Conservation (phyloP, 2,888 invertebrate genomes). For the Clivina fossor region DNA sequence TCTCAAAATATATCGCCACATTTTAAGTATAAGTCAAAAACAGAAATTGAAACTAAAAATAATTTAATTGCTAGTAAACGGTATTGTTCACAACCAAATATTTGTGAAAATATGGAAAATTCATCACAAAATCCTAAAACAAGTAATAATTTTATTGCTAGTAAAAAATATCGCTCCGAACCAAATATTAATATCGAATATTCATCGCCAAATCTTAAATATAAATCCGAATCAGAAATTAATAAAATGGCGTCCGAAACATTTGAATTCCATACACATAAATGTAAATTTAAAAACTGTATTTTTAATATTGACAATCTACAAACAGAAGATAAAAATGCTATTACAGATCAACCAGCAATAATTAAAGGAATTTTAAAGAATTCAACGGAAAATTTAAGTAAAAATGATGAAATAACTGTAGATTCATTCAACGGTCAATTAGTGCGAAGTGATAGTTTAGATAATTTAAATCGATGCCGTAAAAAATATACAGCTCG, state of each 20-base stretch:
- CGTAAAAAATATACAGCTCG: constrained; percentile 38
- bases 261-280: constrained; percentile 42
- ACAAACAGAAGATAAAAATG: constrained; percentile 56
- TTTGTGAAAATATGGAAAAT: too few relatives aligned
- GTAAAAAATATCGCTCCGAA: too few relatives aligned
- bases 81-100: too few relatives aligned
- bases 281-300: constrained; percentile 52
- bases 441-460: constrained; percentile 53
- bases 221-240: constrained; percentile 42
- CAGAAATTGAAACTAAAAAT: too few relatives aligned
- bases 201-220: constrained; percentile 24
- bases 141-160: too few relatives aligned
- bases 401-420: constrained; percentile 40
- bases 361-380: constrained; percentile 49
- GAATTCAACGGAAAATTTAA: constrained; percentile 45
- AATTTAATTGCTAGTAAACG: too few relatives aligned
- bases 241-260: constrained; percentile 22
- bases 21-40: too few relatives aligned
- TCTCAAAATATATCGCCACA: too few relatives aligned
- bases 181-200: too few relatives aligned
- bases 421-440: constrained; percentile 53
- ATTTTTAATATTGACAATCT: constrained; percentile 51
- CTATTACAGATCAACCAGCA: constrained; percentile 52
- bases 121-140: too few relatives aligned
- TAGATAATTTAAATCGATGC: constrained; percentile 48